Evolutionary conservation across 2,797 vertebrate species (phyloP).

Genomic region (Sebastes goodei): DNA sequence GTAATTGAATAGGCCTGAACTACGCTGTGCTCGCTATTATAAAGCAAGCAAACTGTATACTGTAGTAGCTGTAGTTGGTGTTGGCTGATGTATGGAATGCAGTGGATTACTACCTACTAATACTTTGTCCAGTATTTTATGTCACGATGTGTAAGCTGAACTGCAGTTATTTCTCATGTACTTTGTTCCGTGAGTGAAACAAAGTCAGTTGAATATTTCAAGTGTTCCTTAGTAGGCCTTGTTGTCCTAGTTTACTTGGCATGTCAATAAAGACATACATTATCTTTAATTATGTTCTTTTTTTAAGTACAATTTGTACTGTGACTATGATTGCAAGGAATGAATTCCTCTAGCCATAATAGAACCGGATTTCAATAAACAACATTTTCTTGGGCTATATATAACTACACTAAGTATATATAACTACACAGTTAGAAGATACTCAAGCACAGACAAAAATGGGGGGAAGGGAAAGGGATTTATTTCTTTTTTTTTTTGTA

Average conservation of each 20-base stretch:
- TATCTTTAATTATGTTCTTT: too few species aligned
- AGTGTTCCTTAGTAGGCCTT: not conserved
- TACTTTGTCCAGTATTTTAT: not conserved
- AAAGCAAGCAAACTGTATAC: not conserved
- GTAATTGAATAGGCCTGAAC: too few species aligned
- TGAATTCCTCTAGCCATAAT: not conserved
- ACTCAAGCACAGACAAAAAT: conserved; percentile 40
- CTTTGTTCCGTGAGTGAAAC: not conserved
- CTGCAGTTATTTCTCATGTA: not conserved
- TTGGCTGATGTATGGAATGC: not conserved
- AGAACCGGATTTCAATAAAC: not conserved
- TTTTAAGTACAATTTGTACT: too few species aligned
- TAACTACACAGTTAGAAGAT: not conserved
- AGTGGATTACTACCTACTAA: not conserved
- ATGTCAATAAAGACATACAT: too few species aligned
- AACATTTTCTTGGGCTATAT: not conserved
- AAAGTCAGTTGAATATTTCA: not conserved
- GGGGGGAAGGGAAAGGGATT: conserved; percentile 76
- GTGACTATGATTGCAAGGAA: not conserved
- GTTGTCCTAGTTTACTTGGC: not conserved
- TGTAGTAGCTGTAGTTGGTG: not conserved
- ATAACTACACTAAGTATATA: too few species aligned
- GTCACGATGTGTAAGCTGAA: not conserved
- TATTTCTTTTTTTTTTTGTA: conserved; percentile 67
- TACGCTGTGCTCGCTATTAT: not conserved